phyloP scores from a whole-genome alignment of 2,113 vertebrate genomes.

The Peromyscus polionotus region DNA sequence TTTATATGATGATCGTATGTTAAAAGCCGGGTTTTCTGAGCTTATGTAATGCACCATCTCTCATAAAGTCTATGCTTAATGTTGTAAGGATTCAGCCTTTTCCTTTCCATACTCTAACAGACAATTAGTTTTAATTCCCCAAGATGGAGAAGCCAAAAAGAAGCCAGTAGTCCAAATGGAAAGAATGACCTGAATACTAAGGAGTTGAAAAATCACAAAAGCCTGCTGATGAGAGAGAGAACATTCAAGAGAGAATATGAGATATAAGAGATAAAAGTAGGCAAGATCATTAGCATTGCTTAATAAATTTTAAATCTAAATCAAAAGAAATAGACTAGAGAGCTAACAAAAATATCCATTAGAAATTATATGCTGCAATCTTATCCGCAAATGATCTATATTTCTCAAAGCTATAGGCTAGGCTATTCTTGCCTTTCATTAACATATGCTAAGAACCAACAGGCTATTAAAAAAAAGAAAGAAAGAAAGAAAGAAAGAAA shows the following conservation, averaged over 20 bases:
- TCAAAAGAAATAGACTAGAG: neutral
- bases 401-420: neutral
- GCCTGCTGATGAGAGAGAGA: neutral
- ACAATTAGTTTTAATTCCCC: conserved; percentile 8
- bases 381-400: neutral
- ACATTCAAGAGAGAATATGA: neutral
- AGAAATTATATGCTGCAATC: neutral
- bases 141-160: neutral
- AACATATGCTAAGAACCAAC: neutral
- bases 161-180: neutral
- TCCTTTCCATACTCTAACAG: neutral
- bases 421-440: neutral
- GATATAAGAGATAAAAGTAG: neutral
- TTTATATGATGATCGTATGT: conserved; percentile 1
- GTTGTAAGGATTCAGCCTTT: neutral
- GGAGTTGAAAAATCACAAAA: neutral
- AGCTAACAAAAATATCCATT: neutral
- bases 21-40: neutral
- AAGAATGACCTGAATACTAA: conserved; percentile 23
- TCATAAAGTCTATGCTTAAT: neutral
- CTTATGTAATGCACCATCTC: neutral
- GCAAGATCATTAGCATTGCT: neutral
- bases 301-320: neutral
- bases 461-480: neutral
- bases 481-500: too few relatives aligned